phyloP scores from a whole-genome alignment of 2,797 vertebrate species.

The Pitangus sulphuratus region DNA sequence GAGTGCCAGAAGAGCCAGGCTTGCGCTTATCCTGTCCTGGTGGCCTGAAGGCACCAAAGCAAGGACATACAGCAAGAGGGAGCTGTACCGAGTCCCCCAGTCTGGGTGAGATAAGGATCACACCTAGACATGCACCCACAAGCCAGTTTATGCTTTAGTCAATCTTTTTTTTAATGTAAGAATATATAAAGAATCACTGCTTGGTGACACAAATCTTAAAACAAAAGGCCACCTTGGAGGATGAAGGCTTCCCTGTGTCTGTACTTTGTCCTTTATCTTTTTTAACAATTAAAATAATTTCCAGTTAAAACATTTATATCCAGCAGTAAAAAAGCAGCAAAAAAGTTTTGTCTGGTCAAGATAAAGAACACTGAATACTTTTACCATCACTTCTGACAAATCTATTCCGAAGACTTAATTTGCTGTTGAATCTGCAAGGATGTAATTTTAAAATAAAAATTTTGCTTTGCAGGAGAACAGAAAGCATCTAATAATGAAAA shows the following conservation, averaged over 20 bases:
- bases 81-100: neutral
- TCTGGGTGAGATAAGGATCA: neutral
- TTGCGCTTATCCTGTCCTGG: accelerated
- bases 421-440: neutral
- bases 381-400: neutral
- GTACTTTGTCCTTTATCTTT: neutral
- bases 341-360: neutral
- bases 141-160: neutral
- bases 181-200: neutral
- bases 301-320: neutral
- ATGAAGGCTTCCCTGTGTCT: neutral
- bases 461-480: neutral
- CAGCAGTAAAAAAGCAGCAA: neutral
- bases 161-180: neutral
- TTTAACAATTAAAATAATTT: neutral
- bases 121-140: neutral
- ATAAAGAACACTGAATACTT: neutral
- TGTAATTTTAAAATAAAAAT: neutral
- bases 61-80: neutral
- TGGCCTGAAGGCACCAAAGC: neutral
- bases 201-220: neutral
- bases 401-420: neutral
- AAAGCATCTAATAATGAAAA: neutral
- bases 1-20: neutral
- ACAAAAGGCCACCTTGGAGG: accelerated